Evolutionary conservation across 2,113 vertebrate species (phyloP), one percentile per base, ranked within the genome.

Genomic region (Lichenostomus cassidix): DNA sequence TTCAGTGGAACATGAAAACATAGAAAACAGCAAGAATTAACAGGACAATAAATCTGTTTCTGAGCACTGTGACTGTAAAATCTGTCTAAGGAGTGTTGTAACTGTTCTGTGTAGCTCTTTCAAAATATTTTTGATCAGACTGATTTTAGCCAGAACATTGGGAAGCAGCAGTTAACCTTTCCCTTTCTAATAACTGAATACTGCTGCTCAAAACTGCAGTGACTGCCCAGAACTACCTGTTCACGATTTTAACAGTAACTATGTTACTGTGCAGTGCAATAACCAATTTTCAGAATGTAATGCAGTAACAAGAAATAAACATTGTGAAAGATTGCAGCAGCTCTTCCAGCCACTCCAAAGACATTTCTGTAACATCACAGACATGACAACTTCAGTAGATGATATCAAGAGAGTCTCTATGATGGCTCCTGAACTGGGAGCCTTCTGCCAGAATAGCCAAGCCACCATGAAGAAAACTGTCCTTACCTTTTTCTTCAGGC

Each of bases 401-500:
- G 5, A 7, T 8, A 69, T 20, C 28, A 83, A 65, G 15, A 47
- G 15, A 76, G 41, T 19, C 64, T 23, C 10, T 14, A n/a, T 8
- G 23, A 19, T 5, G 5, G 8, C 71, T 88, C 49, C 44, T 15
- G 24, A 76, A 63, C 19, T 83, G 16, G 41, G 7, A 78, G 21
- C 3, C 19, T 22, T 10, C 0, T 24, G 19, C n/a, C 8, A 80
- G 31, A 70, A 27, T 6, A 64, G 31, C 9, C 46, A 71, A 85
- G 37, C 41, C 11, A 27, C 15, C n/a, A 10, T 3, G 13, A 59
- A 82, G 31, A 92, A 94, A 91, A 89, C 1, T 6, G 23, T 18
- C 27, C 96, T 96, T 90, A 99, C 99, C 99, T 98, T 97, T 99
- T 94, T 99, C 99, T 79, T 99, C 99, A 58, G 96, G 33, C 80